These are phyloP conservation scores for Cnemophilus loriae DNA, from an alignment of 2,113 vertebrate genomes.

Conservation along the genomic window DNA sequence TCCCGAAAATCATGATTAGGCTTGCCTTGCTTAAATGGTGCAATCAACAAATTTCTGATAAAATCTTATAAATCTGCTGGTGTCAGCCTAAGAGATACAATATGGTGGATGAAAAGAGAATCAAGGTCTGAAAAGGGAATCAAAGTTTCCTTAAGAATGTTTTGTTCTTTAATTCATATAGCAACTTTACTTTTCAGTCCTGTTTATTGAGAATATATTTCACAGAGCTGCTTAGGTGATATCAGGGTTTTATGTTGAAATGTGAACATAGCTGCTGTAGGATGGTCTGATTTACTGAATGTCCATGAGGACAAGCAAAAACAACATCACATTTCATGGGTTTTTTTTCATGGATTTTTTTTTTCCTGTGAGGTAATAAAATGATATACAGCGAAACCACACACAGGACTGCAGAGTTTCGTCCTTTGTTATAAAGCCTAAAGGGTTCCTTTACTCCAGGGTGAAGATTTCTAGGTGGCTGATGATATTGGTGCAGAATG, in stretches of 20 bases:
- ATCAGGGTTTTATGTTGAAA: slow-evolving; percentile 22
- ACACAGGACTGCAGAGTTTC: not conserved
- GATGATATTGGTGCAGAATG: slow-evolving; percentile 42
- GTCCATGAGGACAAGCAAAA: slow-evolving; percentile 1
- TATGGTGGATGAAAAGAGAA: no score
- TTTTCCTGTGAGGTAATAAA: slow-evolving; percentile 2
- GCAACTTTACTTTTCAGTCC: not conserved
- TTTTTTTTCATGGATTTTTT: not conserved
- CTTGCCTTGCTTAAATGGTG: not conserved
- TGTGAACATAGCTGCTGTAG: not conserved
- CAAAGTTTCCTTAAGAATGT: not conserved
- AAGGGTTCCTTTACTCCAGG: not conserved
- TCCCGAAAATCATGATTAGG: not conserved
- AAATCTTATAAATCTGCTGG: not conserved
- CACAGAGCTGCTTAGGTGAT: slow-evolving; percentile 6
- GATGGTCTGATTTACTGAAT: slow-evolving; percentile 43
- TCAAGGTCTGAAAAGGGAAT: not conserved
- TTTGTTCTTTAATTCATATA: not conserved
- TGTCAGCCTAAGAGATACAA: not conserved
- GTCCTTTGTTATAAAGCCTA: slow-evolving; percentile 9
- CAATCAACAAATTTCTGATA: not conserved
- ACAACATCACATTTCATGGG: slow-evolving; percentile 29
- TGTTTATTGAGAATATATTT: slow-evolving; percentile 31
- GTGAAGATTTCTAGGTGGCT: not conserved
- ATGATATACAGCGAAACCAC: slow-evolving; percentile 12